Conservation (phyloP, 2,888 invertebrate species). For the Acrobasis suavella region DNA sequence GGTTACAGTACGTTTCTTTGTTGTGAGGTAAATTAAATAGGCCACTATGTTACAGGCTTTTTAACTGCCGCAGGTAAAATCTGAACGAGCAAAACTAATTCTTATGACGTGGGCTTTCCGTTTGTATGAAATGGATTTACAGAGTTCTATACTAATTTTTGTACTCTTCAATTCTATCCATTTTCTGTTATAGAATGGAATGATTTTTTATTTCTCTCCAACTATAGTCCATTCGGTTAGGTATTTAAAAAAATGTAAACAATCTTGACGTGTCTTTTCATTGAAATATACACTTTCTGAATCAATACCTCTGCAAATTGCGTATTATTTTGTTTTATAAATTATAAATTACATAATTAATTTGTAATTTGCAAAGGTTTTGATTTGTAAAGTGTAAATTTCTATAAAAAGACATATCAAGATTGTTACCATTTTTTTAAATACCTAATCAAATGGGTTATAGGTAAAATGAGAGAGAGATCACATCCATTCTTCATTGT, state of each 20-base stretch:
- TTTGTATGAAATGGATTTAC: not conserved
- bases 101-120: slow-evolving; percentile 12
- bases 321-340: no score
- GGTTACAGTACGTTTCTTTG: not conserved
- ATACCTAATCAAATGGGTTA: no score
- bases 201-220: not conserved
- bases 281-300: no score
- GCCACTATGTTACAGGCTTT: not conserved
- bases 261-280: no score
- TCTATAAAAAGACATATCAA: not conserved
- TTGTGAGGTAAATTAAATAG: not conserved
- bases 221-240: not conserved
- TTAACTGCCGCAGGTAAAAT: not conserved
- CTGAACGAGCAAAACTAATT: not conserved
- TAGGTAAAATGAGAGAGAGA: not conserved
- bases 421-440: no score
- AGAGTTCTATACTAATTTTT: slow-evolving; percentile 4
- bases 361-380: no score
- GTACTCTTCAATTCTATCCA: slow-evolving; percentile 16
- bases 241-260: no score
- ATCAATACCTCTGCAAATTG: no score
- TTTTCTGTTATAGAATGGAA: not conserved
- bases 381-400: no score
- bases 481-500: not conserved
- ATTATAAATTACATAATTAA: no score